Conservation (phyloP, 2,113 vertebrate species). For the Grammomys dolichurus region DNA sequence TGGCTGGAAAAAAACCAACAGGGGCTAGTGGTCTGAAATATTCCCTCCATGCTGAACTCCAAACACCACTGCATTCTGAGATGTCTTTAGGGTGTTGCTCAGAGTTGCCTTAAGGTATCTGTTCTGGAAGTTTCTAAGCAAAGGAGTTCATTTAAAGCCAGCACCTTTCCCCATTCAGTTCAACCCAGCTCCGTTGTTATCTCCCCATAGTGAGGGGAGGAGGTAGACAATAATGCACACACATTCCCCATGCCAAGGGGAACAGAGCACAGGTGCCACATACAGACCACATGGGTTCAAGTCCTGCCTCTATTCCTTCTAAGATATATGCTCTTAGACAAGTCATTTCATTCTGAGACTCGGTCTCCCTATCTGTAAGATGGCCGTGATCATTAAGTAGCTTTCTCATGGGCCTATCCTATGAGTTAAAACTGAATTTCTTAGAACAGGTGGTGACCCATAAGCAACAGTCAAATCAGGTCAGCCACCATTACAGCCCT, state of each 20-base stretch:
- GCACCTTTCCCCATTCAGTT: background rate
- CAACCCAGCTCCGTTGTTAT: background rate
- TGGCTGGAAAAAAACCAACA: background rate
- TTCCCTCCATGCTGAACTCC: background rate
- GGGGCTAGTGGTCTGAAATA: background rate
- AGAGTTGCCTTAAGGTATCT: background rate
- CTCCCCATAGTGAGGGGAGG: background rate
- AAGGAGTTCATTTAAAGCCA: background rate
- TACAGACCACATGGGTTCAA: background rate
- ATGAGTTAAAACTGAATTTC: background rate
- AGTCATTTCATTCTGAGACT: background rate
- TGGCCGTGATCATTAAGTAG: background rate
- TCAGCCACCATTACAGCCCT: background rate
- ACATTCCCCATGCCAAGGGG: rapidly evolving
- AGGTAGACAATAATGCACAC: background rate
- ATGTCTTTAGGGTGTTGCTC: background rate
- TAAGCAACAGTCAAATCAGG: rapidly evolving
- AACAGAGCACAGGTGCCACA: no score
- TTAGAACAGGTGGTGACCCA: background rate
- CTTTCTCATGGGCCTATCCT: background rate
- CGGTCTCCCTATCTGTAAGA: background rate
- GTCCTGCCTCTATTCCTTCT: background rate
- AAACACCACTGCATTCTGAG: background rate
- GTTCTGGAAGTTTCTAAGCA: slow-evolving; percentile 3
- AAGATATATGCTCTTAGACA: background rate